Percentiles rank a stretch among this genome's conserved stretches.
These are phyloP conservation scores for Nansenia antarctica DNA, from an alignment of 2,113 vertebrate species.

Conservation along the genomic window DNA sequence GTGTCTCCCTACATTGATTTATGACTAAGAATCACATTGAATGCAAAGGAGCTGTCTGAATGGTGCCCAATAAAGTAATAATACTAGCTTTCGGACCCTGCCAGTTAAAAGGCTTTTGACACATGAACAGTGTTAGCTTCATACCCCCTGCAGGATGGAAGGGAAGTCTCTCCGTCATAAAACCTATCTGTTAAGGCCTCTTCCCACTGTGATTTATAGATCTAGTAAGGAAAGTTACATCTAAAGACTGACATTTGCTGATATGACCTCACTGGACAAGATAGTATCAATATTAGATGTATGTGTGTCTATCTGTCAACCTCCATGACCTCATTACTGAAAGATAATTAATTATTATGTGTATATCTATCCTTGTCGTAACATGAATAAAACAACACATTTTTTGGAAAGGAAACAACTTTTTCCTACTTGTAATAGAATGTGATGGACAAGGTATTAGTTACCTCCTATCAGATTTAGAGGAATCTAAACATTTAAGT, in stretches of 20 bases:
- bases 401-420: no score
- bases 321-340: no score
- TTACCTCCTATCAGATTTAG: neutral
- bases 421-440: no score
- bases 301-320: no score
- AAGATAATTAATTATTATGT: no score
- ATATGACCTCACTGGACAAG: constrained; percentile 29
- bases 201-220: constrained; percentile 73
- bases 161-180: constrained; percentile 77
- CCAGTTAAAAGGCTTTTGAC: constrained; percentile 69
- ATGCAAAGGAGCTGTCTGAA: constrained; percentile 34
- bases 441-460: neutral
- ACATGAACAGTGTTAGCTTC: constrained; percentile 62
- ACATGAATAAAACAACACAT: no score
- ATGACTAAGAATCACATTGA: constrained; percentile 26
- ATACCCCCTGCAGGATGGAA: constrained; percentile 75
- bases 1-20: neutral
- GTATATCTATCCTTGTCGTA: no score
- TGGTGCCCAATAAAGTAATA: constrained; percentile 54
- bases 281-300: neutral
- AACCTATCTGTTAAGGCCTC: constrained; percentile 68
- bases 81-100: constrained; percentile 46
- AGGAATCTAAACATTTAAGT: neutral
- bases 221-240: constrained; percentile 55
- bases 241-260: constrained; percentile 68